Evolutionary conservation across 2,113 vertebrate species (phyloP).

Genomic region (Phaethon lepturus): DNA sequence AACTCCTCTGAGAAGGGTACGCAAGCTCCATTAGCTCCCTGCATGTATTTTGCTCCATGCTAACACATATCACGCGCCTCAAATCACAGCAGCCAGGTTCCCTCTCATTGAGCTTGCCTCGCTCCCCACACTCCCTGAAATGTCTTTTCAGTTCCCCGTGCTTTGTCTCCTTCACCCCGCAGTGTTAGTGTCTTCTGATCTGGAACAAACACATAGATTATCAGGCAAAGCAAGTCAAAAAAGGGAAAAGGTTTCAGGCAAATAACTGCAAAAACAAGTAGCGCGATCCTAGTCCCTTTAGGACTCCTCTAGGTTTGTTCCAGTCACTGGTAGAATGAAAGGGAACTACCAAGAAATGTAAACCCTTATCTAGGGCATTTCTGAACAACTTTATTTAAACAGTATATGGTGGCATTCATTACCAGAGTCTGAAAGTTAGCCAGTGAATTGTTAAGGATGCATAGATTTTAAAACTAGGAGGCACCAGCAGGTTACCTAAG

Average conservation of each 20-base stretch:
- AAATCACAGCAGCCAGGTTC: neutral
- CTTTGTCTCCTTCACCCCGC: neutral
- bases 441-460: neutral
- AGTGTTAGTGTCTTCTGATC: neutral
- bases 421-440: neutral
- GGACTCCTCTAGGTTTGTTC: neutral
- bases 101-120: neutral
- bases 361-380: neutral
- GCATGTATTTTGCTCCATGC: neutral
- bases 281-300: neutral
- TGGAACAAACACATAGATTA: neutral
- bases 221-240: neutral
- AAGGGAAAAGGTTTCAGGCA: neutral
- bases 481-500: neutral
- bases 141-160: neutral
- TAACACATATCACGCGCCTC: neutral
- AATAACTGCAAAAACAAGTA: neutral
- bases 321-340: neutral
- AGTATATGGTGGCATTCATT: neutral
- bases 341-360: neutral
- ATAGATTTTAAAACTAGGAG: neutral
- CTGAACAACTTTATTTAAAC: neutral
- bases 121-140: neutral
- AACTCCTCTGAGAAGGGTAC: conserved; percentile 12
- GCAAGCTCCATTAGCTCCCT: conserved; percentile 12